Conservation (phyloP, 2,113 vertebrate species). For the Xenopus tropicalis region UCB_Xtro_10.0 CM004445.2:53795501-53796000, state of each 20-base stretch:
- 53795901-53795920: no score
- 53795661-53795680: conserved; percentile 51
- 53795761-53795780: not conserved
- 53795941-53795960: no score
- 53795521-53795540: no score
- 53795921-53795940: no score
- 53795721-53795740: conserved; percentile 48
- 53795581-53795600: conserved; percentile 47
- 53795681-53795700: conserved; percentile 52
- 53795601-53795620: conserved; percentile 60
- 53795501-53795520: no score
- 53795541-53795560: conserved; percentile 12
- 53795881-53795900: no score
- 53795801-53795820: no score
- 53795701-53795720: conserved; percentile 60
- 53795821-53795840: no score
- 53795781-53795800: not conserved
- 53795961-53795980: no score
- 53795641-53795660: conserved; percentile 65
- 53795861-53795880: no score
- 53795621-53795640: conserved; percentile 69
- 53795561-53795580: conserved; percentile 49
- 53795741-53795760: not conserved
- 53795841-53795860: no score
- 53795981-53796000: no score